Base-by-base conservation (phyloP, 2,113 vertebrate genomes). In the Cryptotis parvus region DNA sequence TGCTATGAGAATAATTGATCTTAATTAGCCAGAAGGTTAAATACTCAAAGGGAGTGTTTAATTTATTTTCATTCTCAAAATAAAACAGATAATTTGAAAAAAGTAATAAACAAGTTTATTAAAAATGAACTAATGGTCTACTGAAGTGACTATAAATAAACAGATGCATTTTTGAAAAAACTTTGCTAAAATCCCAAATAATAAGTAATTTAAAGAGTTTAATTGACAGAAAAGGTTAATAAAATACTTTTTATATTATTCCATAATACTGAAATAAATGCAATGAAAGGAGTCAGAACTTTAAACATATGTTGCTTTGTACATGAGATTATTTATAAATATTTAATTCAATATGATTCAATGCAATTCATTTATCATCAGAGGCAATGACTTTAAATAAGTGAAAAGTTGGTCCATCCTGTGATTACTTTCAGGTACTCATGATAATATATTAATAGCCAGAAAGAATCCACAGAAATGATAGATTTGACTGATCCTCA, bases 131-230 rank as follows among this genome's bases (percentile, higher is more conserved):
- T 20, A 37, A 39, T 58, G 72, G 27, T 58, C 4, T 37, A 43
- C 14, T 58, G 22, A 58, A 69, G 26, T 5, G 1, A n/a, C n/a
- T n/a, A 35, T 29, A 69, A 55, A 72, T n/a, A 65, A 0, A 26
- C 22, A 55, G 26, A 63, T 70, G 0, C 31, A 35, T 70, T 86
- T 33, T 72, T 5, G 5, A 55, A 33, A 49, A 5, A 76, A 70
- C 18, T n/a, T n/a, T 63, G 29, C 20, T 49, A 41, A 85, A n/a
- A 29, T 22, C 31, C 49, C 27, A 35, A 73, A 72, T 33, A 65
- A 75, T 27, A 84, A 58, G 22, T 55, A 65, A 66, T 79, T 82
- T 69, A 77, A 26, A 45, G 73, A 94, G 72, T 45, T 86, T 87
- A 33, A 91, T 68, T 58, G 29, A 11, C 68, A n/a, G 33, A 33